Conservation (phyloP, 2,113 vertebrate species). For the Eudorcas thomsonii region DNA sequence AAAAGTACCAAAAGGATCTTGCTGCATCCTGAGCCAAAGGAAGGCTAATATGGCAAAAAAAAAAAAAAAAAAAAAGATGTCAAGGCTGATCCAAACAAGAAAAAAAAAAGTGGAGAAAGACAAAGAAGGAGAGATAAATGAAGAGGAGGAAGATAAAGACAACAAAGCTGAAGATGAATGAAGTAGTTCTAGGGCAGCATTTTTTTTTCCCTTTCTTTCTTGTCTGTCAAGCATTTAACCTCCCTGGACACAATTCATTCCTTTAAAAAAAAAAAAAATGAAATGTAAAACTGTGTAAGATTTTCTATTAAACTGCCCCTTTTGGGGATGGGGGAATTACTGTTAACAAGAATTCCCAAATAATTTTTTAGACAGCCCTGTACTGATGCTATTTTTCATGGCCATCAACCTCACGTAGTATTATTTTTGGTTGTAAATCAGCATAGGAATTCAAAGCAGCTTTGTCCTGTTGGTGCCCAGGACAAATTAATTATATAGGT, state of each 20-base stretch:
- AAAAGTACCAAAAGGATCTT: conserved; percentile 83
- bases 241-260: conserved; percentile 88
- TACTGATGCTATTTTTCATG: not conserved
- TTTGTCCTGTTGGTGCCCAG: not conserved
- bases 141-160: conserved; percentile 84
- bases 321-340: not conserved
- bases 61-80: conserved; percentile 39
- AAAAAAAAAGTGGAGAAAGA: conserved; percentile 78
- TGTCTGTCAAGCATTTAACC: conserved; percentile 91
- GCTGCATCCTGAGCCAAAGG: conserved; percentile 88
- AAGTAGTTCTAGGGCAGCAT: conserved; percentile 77
- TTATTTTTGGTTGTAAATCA: not conserved
- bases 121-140: conserved; percentile 85
- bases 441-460: not conserved
- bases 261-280: conserved; percentile 86
- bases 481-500: not conserved
- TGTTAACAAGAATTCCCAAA: not conserved
- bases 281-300: conserved; percentile 76
- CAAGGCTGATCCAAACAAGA: conserved; percentile 86
- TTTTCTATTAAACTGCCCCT: not conserved
- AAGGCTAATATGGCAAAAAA: conserved; percentile 79
- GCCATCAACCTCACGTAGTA: not conserved
- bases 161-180: conserved; percentile 88
- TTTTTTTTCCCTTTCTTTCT: conserved; percentile 79
- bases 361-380: not conserved